These are phyloP conservation scores for Meandrina meandrites DNA, from an alignment of 92 coral and sea anemone species.

Conservation along the genomic window DNA sequence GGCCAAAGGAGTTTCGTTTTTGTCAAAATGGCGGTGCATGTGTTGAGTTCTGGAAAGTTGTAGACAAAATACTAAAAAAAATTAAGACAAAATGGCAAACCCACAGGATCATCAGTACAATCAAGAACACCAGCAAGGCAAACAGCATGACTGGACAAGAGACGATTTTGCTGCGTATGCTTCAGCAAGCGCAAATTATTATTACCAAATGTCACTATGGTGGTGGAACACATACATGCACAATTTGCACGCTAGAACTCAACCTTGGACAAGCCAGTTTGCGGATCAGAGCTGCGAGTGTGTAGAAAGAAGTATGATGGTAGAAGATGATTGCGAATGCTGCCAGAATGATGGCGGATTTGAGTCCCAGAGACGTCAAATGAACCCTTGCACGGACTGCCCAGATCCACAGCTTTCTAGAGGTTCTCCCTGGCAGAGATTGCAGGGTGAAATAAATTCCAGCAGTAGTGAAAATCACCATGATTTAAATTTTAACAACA, in stretches of 20 bases:
- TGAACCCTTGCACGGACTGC: conserved; percentile 5
- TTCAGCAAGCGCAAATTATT: conserved; percentile 49
- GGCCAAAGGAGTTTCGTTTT: background rate
- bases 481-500: background rate
- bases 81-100: conserved; percentile 11
- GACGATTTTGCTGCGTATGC: conserved; percentile 39
- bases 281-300: conserved; percentile 39
- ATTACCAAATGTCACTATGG: conserved; percentile 55
- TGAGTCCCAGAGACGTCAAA: background rate
- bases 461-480: background rate
- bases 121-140: background rate
- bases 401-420: background rate
- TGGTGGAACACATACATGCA: conserved; percentile 64
- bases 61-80: too few species aligned
- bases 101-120: background rate
- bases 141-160: background rate
- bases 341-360: conserved; percentile 5
- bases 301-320: conserved; percentile 15
- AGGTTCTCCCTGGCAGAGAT: background rate
- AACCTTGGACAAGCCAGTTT: conserved; percentile 13
- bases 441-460: background rate
- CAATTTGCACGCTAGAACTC: conserved; percentile 1
- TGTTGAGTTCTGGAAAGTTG: too few species aligned
- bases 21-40: conserved; percentile 3
- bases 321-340: conserved; percentile 17